Conservation (phyloP, 2,888 invertebrate genomes). For the Hybos culiciformis region DNA sequence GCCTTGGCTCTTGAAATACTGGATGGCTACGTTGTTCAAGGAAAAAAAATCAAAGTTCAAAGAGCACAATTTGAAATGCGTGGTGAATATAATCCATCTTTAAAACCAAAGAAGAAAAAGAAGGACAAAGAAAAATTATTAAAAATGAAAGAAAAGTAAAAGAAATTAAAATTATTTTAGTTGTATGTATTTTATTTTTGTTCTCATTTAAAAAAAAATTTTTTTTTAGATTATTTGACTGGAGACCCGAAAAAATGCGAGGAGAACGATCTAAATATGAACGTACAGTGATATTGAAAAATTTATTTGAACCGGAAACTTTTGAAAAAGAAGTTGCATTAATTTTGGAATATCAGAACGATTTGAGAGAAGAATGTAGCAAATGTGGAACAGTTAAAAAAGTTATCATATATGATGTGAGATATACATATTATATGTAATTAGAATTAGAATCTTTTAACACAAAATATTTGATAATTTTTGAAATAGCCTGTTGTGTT, state of each 20-base stretch:
- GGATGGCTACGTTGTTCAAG: constrained; percentile 72
- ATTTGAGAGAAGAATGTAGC: constrained; percentile 73
- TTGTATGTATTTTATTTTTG: neutral
- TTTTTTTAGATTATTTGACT: constrained; percentile 65
- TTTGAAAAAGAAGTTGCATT: constrained; percentile 82
- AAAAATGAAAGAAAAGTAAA: constrained; percentile 79
- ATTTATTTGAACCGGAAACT: constrained; percentile 76
- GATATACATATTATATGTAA: constrained; percentile 27
- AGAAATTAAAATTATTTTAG: neutral
- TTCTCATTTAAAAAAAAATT: neutral
- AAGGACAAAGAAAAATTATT: constrained; percentile 83
- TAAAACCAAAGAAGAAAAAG: constrained; percentile 81
- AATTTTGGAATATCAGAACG: constrained; percentile 82
- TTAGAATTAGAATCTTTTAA: neutral
- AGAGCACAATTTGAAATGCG: constrained; percentile 89
- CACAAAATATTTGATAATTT: neutral
- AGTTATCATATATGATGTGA: constrained; percentile 80
- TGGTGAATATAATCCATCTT: constrained; percentile 81
- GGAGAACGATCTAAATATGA: constrained; percentile 82
- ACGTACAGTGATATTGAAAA: constrained; percentile 81
- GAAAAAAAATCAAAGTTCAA: constrained; percentile 74
- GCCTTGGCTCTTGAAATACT: constrained; percentile 80
- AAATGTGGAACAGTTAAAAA: constrained; percentile 89
- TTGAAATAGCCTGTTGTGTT: neutral
- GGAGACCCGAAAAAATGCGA: constrained; percentile 85